Evolutionary conservation across 1,140 invertebrate species (phyloP).

Genomic region (Papilio helenus): DNA sequence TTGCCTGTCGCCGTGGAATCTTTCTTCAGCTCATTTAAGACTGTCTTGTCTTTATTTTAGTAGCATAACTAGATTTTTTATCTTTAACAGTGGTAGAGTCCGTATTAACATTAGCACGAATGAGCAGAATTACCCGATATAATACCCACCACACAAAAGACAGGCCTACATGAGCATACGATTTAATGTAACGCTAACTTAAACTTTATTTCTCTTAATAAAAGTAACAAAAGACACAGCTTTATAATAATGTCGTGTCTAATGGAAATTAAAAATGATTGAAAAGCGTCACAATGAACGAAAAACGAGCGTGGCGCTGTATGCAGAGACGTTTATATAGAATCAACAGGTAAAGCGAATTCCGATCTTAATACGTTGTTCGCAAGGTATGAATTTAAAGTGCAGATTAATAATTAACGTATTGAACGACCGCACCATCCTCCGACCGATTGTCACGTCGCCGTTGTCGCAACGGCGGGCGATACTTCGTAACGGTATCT

Average conservation of each 20-base stretch:
- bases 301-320: slow-evolving; percentile 63
- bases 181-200: neutral
- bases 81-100: too few species aligned
- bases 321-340: slow-evolving; percentile 50
- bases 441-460: slow-evolving; percentile 75
- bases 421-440: slow-evolving; percentile 75
- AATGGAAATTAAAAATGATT: slow-evolving; percentile 41
- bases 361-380: slow-evolving; percentile 40
- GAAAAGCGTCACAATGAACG: slow-evolving; percentile 55
- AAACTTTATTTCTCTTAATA: neutral
- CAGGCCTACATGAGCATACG: slow-evolving; percentile 11
- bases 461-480: slow-evolving; percentile 56
- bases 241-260: slow-evolving; percentile 29
- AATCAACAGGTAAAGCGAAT: slow-evolving; percentile 32
- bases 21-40: slow-evolving; percentile 16
- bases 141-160: too few species aligned
- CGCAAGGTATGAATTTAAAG: slow-evolving; percentile 45
- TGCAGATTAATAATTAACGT: slow-evolving; percentile 49
- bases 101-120: too few species aligned
- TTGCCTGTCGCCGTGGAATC: slow-evolving; percentile 14
- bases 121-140: neutral
- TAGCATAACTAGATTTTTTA: neutral
- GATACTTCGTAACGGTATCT: slow-evolving; percentile 47
- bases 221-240: slow-evolving; percentile 3
- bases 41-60: slow-evolving; percentile 5